phyloP scores from a whole-genome alignment of 2,888 invertebrate genomes.

The Cerastis leucographa region DNA sequence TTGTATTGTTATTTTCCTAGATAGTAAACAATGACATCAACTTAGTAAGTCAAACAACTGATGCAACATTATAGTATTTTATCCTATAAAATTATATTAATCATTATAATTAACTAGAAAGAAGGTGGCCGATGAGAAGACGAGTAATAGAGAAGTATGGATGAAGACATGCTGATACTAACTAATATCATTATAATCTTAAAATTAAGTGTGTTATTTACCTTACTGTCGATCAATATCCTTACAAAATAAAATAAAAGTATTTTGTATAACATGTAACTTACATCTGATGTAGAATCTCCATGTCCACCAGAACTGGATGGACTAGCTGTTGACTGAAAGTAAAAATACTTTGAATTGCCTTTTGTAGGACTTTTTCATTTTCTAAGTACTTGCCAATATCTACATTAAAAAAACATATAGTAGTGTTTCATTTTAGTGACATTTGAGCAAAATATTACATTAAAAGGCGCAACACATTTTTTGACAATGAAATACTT shows the following conservation, averaged over 20 bases:
- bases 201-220: background rate
- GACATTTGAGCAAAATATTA: background rate
- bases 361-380: background rate
- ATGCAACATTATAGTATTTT: background rate
- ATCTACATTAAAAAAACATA: background rate
- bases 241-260: background rate
- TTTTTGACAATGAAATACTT: background rate
- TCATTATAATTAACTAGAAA: background rate
- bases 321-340: slow-evolving; percentile 86
- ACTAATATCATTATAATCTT: background rate
- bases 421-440: background rate
- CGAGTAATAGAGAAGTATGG: background rate
- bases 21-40: background rate
- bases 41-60: background rate
- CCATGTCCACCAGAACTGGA: slow-evolving; percentile 85
- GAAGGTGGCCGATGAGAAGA: background rate
- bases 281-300: slow-evolving; percentile 86
- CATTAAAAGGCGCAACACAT: background rate
- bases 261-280: slow-evolving; percentile 52
- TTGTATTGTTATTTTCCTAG: background rate
- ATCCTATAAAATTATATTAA: background rate
- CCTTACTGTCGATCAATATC: background rate
- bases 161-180: background rate
- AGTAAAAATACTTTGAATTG: slow-evolving; percentile 45
- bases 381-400: background rate